These are phyloP conservation scores for Ctenopoma multispine DNA, from an alignment of 2,797 vertebrate species.

Conservation along the genomic window DNA sequence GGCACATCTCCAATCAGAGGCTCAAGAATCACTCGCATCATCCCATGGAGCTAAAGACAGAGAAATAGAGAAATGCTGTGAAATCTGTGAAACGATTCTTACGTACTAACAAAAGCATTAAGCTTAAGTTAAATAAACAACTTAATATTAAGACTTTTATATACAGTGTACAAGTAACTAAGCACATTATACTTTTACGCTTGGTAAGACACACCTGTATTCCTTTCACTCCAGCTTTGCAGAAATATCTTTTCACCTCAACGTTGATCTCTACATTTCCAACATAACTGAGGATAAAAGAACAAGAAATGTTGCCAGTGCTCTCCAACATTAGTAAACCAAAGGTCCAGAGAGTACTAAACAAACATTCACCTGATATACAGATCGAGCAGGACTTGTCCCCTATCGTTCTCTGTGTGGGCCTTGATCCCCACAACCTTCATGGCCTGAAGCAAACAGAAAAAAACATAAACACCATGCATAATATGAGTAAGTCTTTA, in stretches of 20 bases:
- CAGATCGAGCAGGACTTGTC: slow-evolving; percentile 93
- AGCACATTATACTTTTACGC: no score
- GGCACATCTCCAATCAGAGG: slow-evolving; percentile 93
- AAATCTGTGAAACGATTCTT: neutral
- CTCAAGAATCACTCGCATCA: slow-evolving; percentile 93
- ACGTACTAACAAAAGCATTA: neutral
- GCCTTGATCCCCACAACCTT: slow-evolving; percentile 93
- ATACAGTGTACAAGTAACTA: neutral
- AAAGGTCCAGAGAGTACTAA: neutral
- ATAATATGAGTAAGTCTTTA: slow-evolving; percentile 8
- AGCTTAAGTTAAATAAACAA: neutral
- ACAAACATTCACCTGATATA: slow-evolving; percentile 88
- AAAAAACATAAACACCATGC: neutral
- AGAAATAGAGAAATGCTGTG: slow-evolving; percentile 21
- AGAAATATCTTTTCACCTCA: slow-evolving; percentile 95
- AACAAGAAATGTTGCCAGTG: slow-evolving; percentile 5
- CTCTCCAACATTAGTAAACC: neutral
- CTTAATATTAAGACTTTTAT: neutral
- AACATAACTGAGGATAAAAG: slow-evolving; percentile 84
- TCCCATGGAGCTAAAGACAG: slow-evolving; percentile 86
- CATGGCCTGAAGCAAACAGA: slow-evolving; percentile 84
- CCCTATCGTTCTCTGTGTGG: slow-evolving; percentile 89
- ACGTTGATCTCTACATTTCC: slow-evolving; percentile 94
- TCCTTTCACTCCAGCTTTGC: slow-evolving; percentile 94
- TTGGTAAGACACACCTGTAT: slow-evolving; percentile 87